These are phyloP conservation scores for Eulemur albifrons DNA, from an alignment of 2,797 vertebrate genomes.

Conservation along the genomic window DNA sequence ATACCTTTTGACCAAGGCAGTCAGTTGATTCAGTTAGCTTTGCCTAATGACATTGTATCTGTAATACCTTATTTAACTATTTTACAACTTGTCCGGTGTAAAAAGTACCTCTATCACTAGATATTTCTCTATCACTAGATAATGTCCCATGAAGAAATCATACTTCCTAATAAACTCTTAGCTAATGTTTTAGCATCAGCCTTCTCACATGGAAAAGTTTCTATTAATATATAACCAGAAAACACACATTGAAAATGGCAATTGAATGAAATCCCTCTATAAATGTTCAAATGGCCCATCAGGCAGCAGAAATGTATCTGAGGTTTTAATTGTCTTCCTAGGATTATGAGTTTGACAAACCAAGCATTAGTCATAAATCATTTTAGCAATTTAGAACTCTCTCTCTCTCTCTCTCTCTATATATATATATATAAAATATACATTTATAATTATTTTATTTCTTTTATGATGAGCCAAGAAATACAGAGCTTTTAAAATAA, in stretches of 20 bases:
- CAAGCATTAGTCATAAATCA: not conserved
- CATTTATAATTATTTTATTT: not conserved
- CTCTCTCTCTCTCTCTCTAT: no score
- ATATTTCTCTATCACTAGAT: not conserved
- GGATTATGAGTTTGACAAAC: not conserved
- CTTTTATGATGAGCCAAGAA: not conserved
- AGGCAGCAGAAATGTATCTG: not conserved
- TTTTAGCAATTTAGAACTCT: not conserved
- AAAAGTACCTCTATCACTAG: not conserved
- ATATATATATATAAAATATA: not conserved
- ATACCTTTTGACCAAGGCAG: not conserved
- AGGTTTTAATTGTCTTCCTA: not conserved
- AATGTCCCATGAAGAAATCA: not conserved
- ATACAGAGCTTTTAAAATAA: not conserved
- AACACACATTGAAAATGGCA: not conserved
- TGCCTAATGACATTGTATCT: not conserved
- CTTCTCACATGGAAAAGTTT: not conserved
- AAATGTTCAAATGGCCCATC: not conserved
- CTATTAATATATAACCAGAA: not conserved
- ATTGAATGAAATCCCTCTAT: not conserved
- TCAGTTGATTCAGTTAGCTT: not conserved
- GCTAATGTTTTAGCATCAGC: not conserved
- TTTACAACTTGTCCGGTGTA: no score
- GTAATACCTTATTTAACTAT: not conserved
- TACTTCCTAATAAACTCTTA: not conserved